Percentiles rank a stretch among this genome's conserved stretches.
These are phyloP conservation scores for Manis crassicaudata DNA, from an alignment of 2,797 vertebrate genomes.

Conservation along the genomic window DNA sequence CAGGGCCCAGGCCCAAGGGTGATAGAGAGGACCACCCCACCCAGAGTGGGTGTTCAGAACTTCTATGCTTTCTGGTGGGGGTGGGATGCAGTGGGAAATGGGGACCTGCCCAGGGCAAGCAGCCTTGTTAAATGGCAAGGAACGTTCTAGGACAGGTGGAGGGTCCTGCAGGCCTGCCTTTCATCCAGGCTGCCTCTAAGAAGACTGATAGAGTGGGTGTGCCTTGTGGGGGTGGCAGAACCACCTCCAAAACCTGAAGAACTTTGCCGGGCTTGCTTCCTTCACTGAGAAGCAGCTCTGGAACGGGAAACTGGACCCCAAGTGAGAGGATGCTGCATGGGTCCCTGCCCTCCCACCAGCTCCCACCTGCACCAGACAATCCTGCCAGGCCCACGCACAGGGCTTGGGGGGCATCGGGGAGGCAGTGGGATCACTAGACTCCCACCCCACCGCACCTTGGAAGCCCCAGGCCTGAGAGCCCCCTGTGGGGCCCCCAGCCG, in stretches of 20 bases:
- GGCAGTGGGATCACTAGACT: fast-evolving
- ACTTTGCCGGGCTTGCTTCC: neutral
- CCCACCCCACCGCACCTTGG: neutral
- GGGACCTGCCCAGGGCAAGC: neutral
- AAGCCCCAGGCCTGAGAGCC: neutral
- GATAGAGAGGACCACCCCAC: fast-evolving
- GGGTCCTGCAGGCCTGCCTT: neutral
- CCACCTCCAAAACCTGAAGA: fast-evolving
- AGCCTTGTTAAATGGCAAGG: neutral
- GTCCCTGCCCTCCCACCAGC: neutral
- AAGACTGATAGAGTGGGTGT: neutral
- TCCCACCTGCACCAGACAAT: neutral
- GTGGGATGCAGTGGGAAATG: neutral
- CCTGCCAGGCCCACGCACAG: fast-evolving
- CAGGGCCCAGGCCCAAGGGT: neutral
- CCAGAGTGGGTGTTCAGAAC: neutral
- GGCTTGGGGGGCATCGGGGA: neutral
- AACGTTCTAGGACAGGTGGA: neutral
- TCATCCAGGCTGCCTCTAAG: neutral
- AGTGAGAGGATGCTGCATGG: neutral
- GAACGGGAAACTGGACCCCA: neutral
- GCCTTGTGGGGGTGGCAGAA: neutral
- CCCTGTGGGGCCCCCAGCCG: neutral
- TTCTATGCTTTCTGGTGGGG: neutral
- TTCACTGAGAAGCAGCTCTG: neutral